These are phyloP conservation scores for Pseudocheirus occidentalis DNA, from an alignment of 2,797 vertebrate species.

Conservation along the genomic window DNA sequence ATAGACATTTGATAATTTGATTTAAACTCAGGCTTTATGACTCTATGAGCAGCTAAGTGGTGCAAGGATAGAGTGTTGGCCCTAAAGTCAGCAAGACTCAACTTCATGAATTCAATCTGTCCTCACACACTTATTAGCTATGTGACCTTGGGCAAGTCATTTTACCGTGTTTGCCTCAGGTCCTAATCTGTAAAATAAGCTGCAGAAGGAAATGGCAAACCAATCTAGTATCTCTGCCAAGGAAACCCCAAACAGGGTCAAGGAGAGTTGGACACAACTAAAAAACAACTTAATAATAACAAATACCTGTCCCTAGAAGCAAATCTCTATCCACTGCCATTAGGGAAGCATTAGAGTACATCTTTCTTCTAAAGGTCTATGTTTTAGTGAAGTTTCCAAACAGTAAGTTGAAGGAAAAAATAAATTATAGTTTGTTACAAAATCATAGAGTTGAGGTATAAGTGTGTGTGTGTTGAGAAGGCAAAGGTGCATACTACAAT, in stretches of 20 bases:
- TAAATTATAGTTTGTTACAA: not conserved
- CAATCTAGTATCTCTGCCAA: not conserved
- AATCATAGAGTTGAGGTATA: not conserved
- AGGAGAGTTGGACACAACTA: not conserved
- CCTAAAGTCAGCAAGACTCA: not conserved
- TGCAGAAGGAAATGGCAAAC: not conserved
- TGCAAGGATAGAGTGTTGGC: not conserved
- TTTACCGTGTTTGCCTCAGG: not conserved
- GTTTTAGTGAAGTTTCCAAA: not conserved
- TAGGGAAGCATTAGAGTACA: not conserved
- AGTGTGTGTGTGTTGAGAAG: conserved; percentile 48
- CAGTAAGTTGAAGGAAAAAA: not conserved
- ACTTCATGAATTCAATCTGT: not conserved
- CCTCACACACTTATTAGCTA: not conserved
- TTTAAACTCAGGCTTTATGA: not conserved
- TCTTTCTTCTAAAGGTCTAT: not conserved
- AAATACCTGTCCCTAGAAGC: not conserved
- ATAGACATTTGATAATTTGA: not conserved
- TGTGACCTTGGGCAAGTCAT: not conserved
- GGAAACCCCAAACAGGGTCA: not conserved
- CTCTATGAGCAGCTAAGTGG: not conserved
- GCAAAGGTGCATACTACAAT: conserved; percentile 47
- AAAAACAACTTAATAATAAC: not conserved
- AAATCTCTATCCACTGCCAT: not conserved
- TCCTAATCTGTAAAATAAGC: not conserved